Base-by-base conservation (phyloP, 2,797 vertebrate species). In the Steatocranus sp. region DNA sequence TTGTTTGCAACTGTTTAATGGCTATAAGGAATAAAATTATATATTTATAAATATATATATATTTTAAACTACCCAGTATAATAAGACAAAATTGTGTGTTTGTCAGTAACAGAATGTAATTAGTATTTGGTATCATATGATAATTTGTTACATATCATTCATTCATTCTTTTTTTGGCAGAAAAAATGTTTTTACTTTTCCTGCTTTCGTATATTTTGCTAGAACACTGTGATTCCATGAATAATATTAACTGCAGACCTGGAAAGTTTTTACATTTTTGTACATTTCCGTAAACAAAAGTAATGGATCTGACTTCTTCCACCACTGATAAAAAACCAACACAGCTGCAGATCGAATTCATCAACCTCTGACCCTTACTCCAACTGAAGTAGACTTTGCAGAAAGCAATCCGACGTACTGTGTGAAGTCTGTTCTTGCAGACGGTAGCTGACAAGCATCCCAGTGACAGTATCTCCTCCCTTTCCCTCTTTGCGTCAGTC, bases 391-490 rank as follows among this genome's bases (percentile, higher is more conserved):
- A 75, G 63, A 79, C 76, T 85, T 81, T 51, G 82, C 58, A 80
- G 82, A 79, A 86, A 83, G 78, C 61, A 78, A 66, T 63, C 81
- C 38, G 43, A 86, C 76, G 43, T 73, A 18, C 85, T 76, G 70
- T 82, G 78, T 75, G 76, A 73, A 75, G 83, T 88, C 81, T 86
- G 81, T 80, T 91, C 58, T 11, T 14, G 76, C 84, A 89, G 88
- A 91, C 84, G 70, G 66, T 17, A 75, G 77, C 80, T 93, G 91
- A 94, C 91, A 91, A 80, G 79, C 90, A 89, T 91, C 89, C 91
- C 83, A 87, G 88, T 91, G 94, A 95, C 93, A 93, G 84, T 79
- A 41, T 93, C 88, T 87, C 92, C 90, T 91, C 92, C 89, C 84
- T 80, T 79, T 46, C 34, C 61, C 78, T 83, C 63, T 75, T 66